Conservation (phyloP, 35 echinoderm and acorn worm species). For the Apostichopus californicus region DNA sequence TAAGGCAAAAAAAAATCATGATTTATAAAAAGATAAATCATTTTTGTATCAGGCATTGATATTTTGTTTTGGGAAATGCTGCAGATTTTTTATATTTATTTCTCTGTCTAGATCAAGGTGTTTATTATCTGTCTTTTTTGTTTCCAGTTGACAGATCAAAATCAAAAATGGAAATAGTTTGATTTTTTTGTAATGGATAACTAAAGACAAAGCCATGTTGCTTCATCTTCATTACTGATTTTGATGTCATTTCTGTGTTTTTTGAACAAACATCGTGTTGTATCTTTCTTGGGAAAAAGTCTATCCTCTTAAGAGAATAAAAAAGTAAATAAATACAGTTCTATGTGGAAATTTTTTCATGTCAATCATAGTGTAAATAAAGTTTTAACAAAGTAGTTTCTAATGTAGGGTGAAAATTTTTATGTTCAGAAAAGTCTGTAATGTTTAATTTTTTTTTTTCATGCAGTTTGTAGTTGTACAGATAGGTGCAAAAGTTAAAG, state of each 20-base stretch:
- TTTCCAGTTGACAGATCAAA: too few relatives aligned
- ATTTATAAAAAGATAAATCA: too few relatives aligned
- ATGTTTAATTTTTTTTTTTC: neutral
- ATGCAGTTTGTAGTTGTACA: neutral
- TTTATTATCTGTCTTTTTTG: too few relatives aligned
- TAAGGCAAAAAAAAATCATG: too few relatives aligned
- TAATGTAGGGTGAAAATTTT: neutral
- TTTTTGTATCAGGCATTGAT: too few relatives aligned
- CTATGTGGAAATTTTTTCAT: neutral
- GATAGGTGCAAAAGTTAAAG: neutral
- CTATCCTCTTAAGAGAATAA: neutral
- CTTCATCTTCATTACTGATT: too few relatives aligned
- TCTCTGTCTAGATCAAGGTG: too few relatives aligned
- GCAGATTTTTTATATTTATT: too few relatives aligned
- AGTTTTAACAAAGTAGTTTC: constrained; percentile 4
- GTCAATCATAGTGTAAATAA: constrained; percentile 37
- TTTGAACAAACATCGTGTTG: neutral
- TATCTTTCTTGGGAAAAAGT: neutral
- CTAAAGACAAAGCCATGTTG: too few relatives aligned
- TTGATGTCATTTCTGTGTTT: neutral
- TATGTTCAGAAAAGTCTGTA: neutral
- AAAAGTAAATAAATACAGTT: neutral
- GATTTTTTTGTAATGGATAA: too few relatives aligned
- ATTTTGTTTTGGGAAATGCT: too few relatives aligned
- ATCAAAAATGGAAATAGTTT: too few relatives aligned